A percentile compares a stretch with the other conserved stretches of the same genome.
Conservation (phyloP, 2,888 invertebrate species). For the Sylvicola cinctus region DNA sequence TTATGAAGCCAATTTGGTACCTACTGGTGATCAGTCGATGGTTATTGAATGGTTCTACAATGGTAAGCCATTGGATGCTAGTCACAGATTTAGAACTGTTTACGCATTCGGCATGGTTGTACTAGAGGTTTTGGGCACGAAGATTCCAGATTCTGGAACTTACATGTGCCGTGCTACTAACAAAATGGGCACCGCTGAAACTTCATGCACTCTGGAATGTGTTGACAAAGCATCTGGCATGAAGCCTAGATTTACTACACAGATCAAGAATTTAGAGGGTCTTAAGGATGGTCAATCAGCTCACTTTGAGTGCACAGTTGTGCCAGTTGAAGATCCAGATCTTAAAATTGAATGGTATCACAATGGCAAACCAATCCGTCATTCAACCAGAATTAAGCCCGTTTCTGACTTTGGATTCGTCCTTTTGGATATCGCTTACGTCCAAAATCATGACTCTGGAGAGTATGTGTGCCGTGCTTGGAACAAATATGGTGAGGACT, state of each 20-base stretch:
- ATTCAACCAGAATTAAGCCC: constrained; percentile 77
- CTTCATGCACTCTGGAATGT: constrained; percentile 61
- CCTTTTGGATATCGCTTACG: constrained; percentile 82
- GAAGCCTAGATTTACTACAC: constrained; percentile 73
- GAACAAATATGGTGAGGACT: constrained; percentile 80
- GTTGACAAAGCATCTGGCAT: constrained; percentile 69
- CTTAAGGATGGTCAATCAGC: constrained; percentile 85
- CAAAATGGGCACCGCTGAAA: constrained; percentile 73
- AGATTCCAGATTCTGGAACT: constrained; percentile 76
- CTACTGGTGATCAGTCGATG: constrained; percentile 86
- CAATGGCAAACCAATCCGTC: constrained; percentile 73
- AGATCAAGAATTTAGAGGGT: constrained; percentile 62
- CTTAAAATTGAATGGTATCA: constrained; percentile 95
- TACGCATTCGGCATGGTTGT: constrained; percentile 97
- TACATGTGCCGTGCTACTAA: constrained; percentile 79
- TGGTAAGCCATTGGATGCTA: constrained; percentile 67
- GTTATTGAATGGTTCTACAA: constrained; percentile 93
- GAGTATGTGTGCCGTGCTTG: constrained; percentile 84
- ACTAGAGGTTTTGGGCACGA: constrained; percentile 85
- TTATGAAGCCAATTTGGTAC: constrained; percentile 90
- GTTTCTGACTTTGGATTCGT: constrained; percentile 93
- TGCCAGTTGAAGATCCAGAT: constrained; percentile 84
- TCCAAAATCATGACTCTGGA: constrained; percentile 81
- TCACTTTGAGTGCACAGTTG: constrained; percentile 85
- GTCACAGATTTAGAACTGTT: constrained; percentile 78